These are phyloP conservation scores for Chrysocyon brachyurus DNA, from an alignment of 2,797 vertebrate species.

Conservation along the genomic window DNA sequence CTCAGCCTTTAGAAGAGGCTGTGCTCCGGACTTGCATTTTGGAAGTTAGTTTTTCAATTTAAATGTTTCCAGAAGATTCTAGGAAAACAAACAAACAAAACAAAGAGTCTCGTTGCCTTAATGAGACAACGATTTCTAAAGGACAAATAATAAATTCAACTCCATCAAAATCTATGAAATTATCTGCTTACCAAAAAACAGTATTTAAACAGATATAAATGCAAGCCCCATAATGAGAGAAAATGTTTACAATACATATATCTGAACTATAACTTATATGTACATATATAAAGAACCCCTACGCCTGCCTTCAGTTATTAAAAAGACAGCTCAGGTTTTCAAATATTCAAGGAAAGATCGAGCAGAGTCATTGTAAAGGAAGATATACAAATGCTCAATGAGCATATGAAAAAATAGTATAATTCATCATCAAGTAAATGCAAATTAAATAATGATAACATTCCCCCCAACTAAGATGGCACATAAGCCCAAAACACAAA, in stretches of 20 bases:
- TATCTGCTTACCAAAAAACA: neutral
- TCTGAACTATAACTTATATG: neutral
- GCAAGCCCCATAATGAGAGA: neutral
- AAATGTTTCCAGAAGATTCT: constrained; percentile 10
- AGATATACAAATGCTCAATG: neutral
- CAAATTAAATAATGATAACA: neutral
- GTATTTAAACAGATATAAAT: neutral
- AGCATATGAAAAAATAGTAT: neutral
- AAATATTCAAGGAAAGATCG: neutral
- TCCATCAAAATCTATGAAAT: neutral
- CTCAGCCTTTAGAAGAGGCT: constrained; percentile 51
- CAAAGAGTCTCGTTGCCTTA: neutral
- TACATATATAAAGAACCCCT: neutral
- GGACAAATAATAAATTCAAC: neutral
- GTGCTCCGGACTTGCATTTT: neutral
- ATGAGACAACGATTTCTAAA: neutral
- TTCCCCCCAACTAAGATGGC: neutral
- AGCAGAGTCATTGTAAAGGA: neutral
- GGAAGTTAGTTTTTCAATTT: neutral
- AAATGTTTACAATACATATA: neutral
- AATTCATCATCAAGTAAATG: neutral
- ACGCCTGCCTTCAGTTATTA: neutral
- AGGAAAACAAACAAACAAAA: neutral
- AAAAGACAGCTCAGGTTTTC: neutral
- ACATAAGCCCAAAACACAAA: neutral